These are phyloP conservation scores for Diarsia mendica DNA, from an alignment of 2,888 invertebrate genomes.

Conservation along the genomic window DNA sequence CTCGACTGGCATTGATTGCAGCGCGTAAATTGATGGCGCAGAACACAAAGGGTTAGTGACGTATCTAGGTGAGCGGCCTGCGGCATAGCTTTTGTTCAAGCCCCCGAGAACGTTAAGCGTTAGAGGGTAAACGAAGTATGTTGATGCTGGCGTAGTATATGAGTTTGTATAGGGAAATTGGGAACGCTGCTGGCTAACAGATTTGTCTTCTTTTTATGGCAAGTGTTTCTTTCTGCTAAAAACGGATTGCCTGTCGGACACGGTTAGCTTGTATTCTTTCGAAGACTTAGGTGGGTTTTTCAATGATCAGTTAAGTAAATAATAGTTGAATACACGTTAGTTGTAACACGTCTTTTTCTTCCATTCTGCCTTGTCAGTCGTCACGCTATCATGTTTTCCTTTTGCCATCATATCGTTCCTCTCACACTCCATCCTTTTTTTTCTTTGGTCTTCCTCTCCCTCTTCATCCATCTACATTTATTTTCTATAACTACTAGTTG, in stretches of 20 bases:
- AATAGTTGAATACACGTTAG: no score
- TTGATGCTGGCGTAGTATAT: not conserved
- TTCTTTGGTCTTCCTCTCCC: no score
- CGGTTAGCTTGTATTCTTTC: not conserved
- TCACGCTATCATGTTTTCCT: no score
- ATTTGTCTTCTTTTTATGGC: not conserved
- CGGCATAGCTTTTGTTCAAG: slow-evolving; percentile 70
- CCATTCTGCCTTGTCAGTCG: no score
- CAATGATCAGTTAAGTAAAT: not conserved
- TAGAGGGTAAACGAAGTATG: slow-evolving; percentile 25
- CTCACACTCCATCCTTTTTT: no score
- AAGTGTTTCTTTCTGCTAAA: not conserved
- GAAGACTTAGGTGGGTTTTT: not conserved
- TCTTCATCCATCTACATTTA: no score
- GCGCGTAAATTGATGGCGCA: slow-evolving; percentile 71
- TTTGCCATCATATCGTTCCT: no score
- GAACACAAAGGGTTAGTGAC: slow-evolving; percentile 73
- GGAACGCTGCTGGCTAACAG: not conserved
- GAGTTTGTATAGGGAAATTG: slow-evolving; percentile 4
- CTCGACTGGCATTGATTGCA: slow-evolving; percentile 66
- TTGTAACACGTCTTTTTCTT: no score
- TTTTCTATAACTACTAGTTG: not conserved
- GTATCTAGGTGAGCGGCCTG: slow-evolving; percentile 71
- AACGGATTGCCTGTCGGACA: not conserved
- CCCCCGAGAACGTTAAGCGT: slow-evolving; percentile 36